Base-by-base conservation (phyloP, 2,888 invertebrate genomes). In the Atethmia centrago region DNA sequence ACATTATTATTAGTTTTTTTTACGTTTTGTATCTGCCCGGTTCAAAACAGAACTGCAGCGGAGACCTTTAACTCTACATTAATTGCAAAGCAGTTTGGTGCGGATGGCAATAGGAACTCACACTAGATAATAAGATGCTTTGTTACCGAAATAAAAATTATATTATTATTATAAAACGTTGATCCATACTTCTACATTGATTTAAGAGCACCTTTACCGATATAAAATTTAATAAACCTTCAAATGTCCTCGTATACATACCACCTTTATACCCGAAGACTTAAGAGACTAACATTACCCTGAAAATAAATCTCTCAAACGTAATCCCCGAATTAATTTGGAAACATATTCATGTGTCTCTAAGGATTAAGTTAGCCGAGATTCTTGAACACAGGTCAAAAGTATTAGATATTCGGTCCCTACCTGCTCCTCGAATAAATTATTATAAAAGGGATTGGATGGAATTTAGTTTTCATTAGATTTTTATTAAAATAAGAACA, bases 241-340 rank as follows among this genome's bases (percentile, higher is more conserved):
- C 36, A 71, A 51, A 72, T 61, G 51, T 65, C 40, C 65, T 40
- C 47, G 3, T 45, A 65, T 63, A 63, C 55, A 76, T 62, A 71
- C 62, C 55, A 72, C 76, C 31, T 71, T 67, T 58, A 51, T 47
- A 77, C 71, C 53, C 36, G 16, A 12, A 56, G 70, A 73, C 74
- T 77, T 68, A 67, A 72, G 56, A 80, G 77, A 74, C 77, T 75
- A 75, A 55, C 79, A 71, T 77, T 70, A 81, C 84, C 86, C 77
- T 72, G 73, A 71, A 72, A 74, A 86, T 85, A 83, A 86, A 85
- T 86, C 85, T 83, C 79, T 78, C 76, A 47, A 65, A 74, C 64
- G 71, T 83, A 83, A 86, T 86, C 85, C 85, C 62, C 55, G 80
- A 84, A 87, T 87, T 87, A 87, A 87, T 87, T 87, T 80, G 74